phyloP scores from a whole-genome alignment of 1,140 invertebrate species.

The Heliconius melpomene region DNA sequence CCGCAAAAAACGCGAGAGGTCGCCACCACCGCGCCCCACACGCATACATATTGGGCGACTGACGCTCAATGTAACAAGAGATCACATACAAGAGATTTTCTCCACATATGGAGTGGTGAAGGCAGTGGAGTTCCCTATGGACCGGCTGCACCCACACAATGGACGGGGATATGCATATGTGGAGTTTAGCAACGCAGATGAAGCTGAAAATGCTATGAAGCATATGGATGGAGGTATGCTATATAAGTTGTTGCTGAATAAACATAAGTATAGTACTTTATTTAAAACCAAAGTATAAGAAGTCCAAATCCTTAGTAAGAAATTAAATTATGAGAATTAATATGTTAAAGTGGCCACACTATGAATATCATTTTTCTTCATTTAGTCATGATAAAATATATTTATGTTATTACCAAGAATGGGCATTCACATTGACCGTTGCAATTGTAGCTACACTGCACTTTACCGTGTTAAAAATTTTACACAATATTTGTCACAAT shows the following conservation, averaged over 20 bases:
- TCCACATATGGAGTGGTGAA: constrained; percentile 95
- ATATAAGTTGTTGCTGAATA: background rate
- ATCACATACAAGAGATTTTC: constrained; percentile 98
- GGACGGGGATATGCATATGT: constrained; percentile 96
- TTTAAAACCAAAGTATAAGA: no score
- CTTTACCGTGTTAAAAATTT: no score
- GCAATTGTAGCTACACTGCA: no score
- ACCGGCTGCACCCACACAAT: constrained; percentile 92
- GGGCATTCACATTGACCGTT: no score
- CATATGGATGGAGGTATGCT: constrained; percentile 96
- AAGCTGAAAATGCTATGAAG: constrained; percentile 98
- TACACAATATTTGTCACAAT: no score
- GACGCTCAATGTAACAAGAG: constrained; percentile 95
- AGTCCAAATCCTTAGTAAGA: no score
- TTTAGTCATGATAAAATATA: no score
- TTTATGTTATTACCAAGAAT: no score
- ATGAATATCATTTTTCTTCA: no score
- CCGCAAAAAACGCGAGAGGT: constrained; percentile 85
- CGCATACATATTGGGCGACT: constrained; percentile 96
- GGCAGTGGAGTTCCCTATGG: constrained; percentile 93
- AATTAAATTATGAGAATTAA: no score
- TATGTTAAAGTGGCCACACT: no score
- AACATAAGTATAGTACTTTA: background rate
- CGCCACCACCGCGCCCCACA: constrained; percentile 91
- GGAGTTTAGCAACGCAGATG: constrained; percentile 95